These are phyloP conservation scores for Calidris pugnax DNA, from an alignment of 2,113 vertebrate genomes.

Conservation along the genomic window DNA sequence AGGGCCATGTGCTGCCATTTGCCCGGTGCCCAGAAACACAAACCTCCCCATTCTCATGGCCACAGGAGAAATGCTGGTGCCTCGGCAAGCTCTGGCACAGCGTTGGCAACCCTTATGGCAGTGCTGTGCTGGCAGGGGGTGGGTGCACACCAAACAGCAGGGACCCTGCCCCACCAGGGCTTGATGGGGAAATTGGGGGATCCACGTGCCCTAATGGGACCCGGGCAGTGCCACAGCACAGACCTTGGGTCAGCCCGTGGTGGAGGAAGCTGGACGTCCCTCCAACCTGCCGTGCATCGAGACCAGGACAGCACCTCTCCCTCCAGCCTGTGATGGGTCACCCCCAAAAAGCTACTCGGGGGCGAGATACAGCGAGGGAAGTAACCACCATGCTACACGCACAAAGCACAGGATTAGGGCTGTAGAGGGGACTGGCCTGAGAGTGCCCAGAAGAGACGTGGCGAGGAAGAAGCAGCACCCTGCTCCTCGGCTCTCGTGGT, in stretches of 20 bases:
- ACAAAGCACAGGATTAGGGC: constrained; percentile 8
- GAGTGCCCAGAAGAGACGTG: neutral
- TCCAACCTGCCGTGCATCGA: neutral
- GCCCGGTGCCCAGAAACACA: neutral
- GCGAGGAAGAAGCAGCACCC: neutral
- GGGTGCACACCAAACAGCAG: neutral
- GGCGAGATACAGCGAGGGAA: constrained; percentile 25
- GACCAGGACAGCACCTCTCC: constrained; percentile 15
- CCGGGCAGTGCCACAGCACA: neutral
- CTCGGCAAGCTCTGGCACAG: neutral
- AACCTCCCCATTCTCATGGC: fast-evolving
- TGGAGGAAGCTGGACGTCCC: neutral
- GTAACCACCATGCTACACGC: neutral
- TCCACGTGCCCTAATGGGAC: neutral
- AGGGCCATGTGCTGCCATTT: neutral
- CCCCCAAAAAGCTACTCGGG: neutral
- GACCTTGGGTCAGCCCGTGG: neutral
- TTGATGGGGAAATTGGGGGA: neutral
- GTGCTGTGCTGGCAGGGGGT: constrained; percentile 2
- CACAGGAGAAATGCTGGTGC: neutral
- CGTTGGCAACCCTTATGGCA: neutral
- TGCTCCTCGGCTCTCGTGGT: neutral
- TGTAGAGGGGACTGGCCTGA: neutral
- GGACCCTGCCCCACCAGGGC: neutral
- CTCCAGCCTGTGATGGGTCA: constrained; percentile 44